Evolutionary conservation across 2,888 invertebrate species (phyloP).

Genomic region (Bellardia pandia): DNA sequence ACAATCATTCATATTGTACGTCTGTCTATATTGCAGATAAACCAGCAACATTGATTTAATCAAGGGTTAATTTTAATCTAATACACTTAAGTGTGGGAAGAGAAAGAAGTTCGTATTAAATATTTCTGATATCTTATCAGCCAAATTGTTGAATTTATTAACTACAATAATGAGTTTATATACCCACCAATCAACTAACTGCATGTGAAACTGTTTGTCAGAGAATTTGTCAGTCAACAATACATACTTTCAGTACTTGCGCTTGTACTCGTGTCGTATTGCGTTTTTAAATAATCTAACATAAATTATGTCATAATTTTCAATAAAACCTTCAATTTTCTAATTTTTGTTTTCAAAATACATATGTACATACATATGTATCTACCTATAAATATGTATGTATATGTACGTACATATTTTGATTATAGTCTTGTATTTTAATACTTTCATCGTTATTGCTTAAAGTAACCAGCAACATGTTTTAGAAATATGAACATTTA

Average conservation of each 20-base stretch:
- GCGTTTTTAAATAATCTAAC: not conserved
- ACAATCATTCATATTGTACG: not conserved
- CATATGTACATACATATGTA: slow-evolving; percentile 8
- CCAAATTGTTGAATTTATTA: slow-evolving; percentile 1
- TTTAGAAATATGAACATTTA: too few species aligned
- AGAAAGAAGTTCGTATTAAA: slow-evolving; percentile 24
- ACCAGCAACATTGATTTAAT: slow-evolving; percentile 19
- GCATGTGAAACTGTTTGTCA: not conserved
- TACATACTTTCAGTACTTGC: not conserved
- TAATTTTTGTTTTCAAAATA: not conserved
- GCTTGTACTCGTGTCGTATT: not conserved
- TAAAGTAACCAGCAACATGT: too few species aligned
- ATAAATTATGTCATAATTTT: slow-evolving; percentile 57
- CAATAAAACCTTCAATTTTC: slow-evolving; percentile 28
- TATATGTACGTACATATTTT: too few species aligned
- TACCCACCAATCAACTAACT: not conserved
- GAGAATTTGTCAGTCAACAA: not conserved
- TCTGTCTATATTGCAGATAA: slow-evolving; percentile 1
- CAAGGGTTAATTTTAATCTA: slow-evolving; percentile 38
- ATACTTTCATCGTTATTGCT: too few species aligned
- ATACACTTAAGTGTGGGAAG: slow-evolving; percentile 2
- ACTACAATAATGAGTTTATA: slow-evolving; percentile 9
- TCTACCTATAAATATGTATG: too few species aligned
- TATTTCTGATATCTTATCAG: slow-evolving; percentile 45
- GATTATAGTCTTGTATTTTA: too few species aligned